Conservation (phyloP, 2,113 vertebrate genomes). For the Paedocypris sp. region DNA sequence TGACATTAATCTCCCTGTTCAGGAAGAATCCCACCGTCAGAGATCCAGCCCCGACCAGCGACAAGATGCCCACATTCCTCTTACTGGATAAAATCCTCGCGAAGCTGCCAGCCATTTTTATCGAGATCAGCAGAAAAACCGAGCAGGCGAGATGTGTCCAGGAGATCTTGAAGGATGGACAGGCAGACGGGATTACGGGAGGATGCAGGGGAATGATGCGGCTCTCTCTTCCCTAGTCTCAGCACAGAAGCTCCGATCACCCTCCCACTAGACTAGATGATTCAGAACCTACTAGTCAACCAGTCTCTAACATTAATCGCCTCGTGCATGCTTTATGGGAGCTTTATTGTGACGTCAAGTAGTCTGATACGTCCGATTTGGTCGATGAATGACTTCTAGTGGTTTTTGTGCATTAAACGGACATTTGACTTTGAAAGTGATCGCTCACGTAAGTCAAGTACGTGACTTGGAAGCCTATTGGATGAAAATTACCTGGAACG, state of each 20-base stretch:
- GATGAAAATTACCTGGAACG: background rate
- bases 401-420: background rate
- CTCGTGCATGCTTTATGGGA: background rate
- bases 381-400: background rate
- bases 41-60: constrained; percentile 77
- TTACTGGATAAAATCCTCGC: constrained; percentile 66
- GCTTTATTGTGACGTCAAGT: too few species aligned
- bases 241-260: background rate
- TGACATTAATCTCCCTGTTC: constrained; percentile 65
- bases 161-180: background rate
- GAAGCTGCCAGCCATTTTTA: constrained; percentile 76
- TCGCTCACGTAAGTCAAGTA: background rate
- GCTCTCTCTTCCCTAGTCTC: background rate
- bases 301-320: background rate
- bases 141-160: background rate
- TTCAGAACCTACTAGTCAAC: background rate
- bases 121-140: background rate
- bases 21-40: constrained; percentile 71
- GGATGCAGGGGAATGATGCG: constrained; percentile 20
- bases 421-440: background rate
- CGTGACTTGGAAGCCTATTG: constrained; percentile 12
- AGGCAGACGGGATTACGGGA: background rate
- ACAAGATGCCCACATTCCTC: constrained; percentile 66
- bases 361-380: too few species aligned
- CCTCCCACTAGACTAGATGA: background rate